Percentiles rank a stretch among this genome's conserved stretches.
These are phyloP conservation scores for Arenaria interpres DNA, from an alignment of 2,113 vertebrate species.

Conservation along the genomic window DNA sequence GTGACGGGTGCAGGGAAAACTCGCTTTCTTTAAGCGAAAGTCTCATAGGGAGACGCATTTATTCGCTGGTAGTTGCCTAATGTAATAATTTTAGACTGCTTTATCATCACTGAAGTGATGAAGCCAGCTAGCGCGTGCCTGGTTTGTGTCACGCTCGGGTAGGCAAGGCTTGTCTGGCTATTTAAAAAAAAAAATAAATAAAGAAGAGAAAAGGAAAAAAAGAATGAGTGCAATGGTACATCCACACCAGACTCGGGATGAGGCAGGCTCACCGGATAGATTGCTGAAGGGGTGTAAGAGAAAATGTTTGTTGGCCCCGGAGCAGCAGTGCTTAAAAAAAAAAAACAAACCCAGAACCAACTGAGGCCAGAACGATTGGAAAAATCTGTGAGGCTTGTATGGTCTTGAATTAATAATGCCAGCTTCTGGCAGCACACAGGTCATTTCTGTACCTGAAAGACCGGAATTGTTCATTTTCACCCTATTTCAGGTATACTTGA, in stretches of 20 bases:
- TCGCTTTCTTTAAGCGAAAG: background rate
- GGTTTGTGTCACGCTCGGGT: background rate
- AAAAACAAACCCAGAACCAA: background rate
- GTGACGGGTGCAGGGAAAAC: background rate
- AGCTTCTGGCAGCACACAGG: background rate
- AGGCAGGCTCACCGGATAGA: background rate
- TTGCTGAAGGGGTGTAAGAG: accelerated
- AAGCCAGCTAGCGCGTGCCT: background rate
- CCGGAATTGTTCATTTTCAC: accelerated
- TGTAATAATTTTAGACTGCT: background rate
- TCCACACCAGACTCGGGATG: accelerated
- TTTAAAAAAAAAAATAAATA: background rate
- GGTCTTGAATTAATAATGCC: background rate
- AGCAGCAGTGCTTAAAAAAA: background rate
- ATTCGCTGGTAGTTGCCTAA: background rate
- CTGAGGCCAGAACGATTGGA: accelerated
- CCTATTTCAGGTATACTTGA: background rate
- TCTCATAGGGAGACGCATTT: background rate
- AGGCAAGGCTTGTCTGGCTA: background rate
- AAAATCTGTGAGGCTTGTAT: background rate
- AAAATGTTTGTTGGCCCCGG: too few species aligned
- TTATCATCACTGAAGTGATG: background rate
- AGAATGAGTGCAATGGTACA: background rate
- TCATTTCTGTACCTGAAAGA: accelerated
- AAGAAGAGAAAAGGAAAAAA: too few species aligned